Percentiles rank a stretch among this genome's conserved stretches.
phyloP scores from a whole-genome alignment of 1,140 invertebrate species.

The Lepidostoma basale region DNA sequence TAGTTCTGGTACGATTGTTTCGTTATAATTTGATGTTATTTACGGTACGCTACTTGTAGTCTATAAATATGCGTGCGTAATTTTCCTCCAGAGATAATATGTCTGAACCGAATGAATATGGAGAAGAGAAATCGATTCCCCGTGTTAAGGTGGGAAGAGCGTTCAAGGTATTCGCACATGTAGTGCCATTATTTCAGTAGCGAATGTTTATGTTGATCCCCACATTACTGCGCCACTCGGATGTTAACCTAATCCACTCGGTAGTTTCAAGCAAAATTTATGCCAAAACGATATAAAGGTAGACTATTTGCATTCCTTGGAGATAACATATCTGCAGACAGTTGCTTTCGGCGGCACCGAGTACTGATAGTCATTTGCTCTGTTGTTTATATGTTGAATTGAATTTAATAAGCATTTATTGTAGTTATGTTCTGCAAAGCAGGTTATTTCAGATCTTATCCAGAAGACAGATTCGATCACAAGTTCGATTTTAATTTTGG shows the following conservation, averaged over 20 bases:
- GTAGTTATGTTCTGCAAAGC: no score
- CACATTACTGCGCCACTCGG: not conserved
- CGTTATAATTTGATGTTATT: no score
- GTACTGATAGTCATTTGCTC: no score
- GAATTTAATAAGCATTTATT: no score
- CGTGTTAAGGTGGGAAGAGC: not conserved
- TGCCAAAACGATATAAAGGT: slow-evolving; percentile 8
- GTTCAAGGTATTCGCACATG: not conserved
- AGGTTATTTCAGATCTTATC: no score
- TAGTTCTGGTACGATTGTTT: no score
- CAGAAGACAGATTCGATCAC: no score
- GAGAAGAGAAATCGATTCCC: slow-evolving; percentile 20
- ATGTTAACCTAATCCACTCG: not conserved
- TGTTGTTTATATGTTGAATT: no score
- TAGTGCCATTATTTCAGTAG: slow-evolving; percentile 6
- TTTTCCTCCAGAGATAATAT: no score
- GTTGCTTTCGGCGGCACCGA: slow-evolving; percentile 9
- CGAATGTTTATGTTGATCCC: slow-evolving; percentile 15
- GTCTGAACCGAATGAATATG: slow-evolving; percentile 16
- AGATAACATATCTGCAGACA: slow-evolving; percentile 12
- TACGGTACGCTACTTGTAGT: no score
- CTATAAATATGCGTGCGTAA: no score
- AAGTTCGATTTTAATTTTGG: no score
- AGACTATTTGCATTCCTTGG: slow-evolving; percentile 10
- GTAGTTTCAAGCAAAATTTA: slow-evolving; percentile 9